These are phyloP conservation scores for Phaetusa simplex DNA, from an alignment of 2,113 vertebrate genomes.

Conservation along the genomic window DNA sequence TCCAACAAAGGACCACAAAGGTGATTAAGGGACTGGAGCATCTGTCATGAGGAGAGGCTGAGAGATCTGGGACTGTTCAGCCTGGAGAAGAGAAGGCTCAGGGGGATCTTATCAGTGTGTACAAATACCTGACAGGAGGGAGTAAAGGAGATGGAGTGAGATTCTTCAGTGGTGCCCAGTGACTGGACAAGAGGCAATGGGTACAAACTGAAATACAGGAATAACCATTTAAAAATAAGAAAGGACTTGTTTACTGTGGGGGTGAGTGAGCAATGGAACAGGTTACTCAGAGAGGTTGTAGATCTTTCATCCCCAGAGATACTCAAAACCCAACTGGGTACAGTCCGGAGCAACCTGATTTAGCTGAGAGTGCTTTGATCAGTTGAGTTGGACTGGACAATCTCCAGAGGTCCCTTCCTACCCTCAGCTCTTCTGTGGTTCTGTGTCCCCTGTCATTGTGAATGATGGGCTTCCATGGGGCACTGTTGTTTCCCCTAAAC, in stretches of 20 bases:
- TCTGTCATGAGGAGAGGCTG: background rate
- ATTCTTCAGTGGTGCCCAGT: background rate
- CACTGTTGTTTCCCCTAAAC: background rate
- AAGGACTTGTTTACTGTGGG: background rate
- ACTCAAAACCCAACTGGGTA: background rate
- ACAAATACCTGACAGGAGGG: background rate
- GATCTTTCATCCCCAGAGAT: background rate
- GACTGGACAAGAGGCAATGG: background rate
- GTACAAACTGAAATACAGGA: background rate
- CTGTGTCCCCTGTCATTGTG: fast-evolving
- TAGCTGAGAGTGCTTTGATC: background rate
- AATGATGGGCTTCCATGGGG: background rate
- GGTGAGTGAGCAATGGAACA: fast-evolving
- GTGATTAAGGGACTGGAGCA: background rate
- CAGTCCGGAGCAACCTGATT: background rate
- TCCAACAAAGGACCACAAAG: background rate
- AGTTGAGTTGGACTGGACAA: background rate
- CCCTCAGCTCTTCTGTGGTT: background rate
- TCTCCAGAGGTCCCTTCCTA: background rate
- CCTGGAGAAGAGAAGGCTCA: background rate
- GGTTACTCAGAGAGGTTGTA: background rate
- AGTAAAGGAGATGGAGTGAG: background rate
- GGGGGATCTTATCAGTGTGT: background rate
- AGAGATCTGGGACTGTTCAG: background rate
- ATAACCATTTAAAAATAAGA: background rate